Evolutionary conservation across 2,113 vertebrate species (phyloP).

Genomic region (Equus przewalskii): DNA sequence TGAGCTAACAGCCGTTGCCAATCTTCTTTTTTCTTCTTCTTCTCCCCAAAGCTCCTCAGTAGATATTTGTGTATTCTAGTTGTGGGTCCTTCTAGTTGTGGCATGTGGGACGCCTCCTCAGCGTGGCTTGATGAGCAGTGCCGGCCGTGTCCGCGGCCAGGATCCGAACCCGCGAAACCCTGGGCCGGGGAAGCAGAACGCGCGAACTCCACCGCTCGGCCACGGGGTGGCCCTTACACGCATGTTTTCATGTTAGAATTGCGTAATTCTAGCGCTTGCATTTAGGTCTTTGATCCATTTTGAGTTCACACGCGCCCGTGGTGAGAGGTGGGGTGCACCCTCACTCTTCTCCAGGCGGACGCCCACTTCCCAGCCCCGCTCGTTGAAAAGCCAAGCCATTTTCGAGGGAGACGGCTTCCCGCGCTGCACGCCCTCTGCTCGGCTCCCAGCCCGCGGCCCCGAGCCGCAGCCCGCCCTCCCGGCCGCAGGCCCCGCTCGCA

Average conservation of each 20-base stretch:
- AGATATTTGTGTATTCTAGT: no score
- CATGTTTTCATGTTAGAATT: background rate
- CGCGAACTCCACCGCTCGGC: no score
- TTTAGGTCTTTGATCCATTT: background rate
- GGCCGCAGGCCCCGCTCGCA: background rate
- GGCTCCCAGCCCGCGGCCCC: fast-evolving
- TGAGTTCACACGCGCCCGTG: background rate
- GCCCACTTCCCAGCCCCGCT: background rate
- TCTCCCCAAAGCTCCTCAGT: no score
- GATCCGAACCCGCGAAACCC: no score
- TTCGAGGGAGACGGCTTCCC: background rate
- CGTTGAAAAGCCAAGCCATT: background rate
- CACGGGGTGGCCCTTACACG: no score
- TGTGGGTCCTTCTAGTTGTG: no score
- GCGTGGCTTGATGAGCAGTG: no score
- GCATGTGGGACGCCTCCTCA: no score
- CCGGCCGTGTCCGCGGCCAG: no score
- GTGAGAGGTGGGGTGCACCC: background rate
- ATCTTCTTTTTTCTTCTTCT: no score
- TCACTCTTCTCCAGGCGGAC: background rate
- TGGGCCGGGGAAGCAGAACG: no score
- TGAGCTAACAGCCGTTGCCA: no score
- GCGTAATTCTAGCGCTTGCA: background rate
- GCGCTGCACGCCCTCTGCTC: background rate
- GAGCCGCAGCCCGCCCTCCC: background rate